These are phyloP conservation scores for Chrysemys picta DNA, from an alignment of 2,113 vertebrate genomes.

Conservation along the genomic window DNA sequence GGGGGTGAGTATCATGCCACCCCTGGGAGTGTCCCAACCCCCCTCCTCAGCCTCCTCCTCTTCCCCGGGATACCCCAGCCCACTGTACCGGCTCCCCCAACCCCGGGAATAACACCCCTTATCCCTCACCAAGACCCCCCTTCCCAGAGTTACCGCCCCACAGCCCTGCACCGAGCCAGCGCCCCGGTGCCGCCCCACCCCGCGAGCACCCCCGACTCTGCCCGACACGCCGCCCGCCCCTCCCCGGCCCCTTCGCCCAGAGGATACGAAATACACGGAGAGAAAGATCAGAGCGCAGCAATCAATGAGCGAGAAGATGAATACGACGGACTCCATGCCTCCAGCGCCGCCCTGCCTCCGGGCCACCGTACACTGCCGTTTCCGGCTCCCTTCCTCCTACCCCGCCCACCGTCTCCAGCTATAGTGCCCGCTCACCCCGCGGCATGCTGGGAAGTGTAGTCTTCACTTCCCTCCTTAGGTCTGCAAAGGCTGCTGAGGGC, in stretches of 20 bases:
- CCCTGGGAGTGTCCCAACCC: background rate
- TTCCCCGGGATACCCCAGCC: background rate
- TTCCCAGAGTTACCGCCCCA: background rate
- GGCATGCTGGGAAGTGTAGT: background rate
- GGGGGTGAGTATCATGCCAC: too few relatives aligned
- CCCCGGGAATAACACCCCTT: too few relatives aligned
- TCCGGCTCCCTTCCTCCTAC: background rate
- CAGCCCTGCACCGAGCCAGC: background rate
- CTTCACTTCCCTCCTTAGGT: fast-evolving
- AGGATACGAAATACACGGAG: slow-evolving; percentile 98
- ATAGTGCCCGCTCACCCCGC: background rate
- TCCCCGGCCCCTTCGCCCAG: background rate
- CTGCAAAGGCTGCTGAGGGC: background rate
- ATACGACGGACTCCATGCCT: slow-evolving; percentile 92
- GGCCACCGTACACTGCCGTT: background rate
- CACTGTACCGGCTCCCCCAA: too few relatives aligned
- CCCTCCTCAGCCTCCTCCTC: too few relatives aligned
- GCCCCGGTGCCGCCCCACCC: background rate
- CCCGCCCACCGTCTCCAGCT: background rate
- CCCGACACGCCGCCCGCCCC: too few relatives aligned
- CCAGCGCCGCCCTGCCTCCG: background rate
- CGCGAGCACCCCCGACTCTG: background rate
- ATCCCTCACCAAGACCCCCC: background rate
- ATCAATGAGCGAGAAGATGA: slow-evolving; percentile 92
- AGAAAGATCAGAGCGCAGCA: slow-evolving; percentile 96